phyloP scores from a whole-genome alignment of 35 echinoderm and acorn worm species.

The Apostichopus parvimensis region DNA sequence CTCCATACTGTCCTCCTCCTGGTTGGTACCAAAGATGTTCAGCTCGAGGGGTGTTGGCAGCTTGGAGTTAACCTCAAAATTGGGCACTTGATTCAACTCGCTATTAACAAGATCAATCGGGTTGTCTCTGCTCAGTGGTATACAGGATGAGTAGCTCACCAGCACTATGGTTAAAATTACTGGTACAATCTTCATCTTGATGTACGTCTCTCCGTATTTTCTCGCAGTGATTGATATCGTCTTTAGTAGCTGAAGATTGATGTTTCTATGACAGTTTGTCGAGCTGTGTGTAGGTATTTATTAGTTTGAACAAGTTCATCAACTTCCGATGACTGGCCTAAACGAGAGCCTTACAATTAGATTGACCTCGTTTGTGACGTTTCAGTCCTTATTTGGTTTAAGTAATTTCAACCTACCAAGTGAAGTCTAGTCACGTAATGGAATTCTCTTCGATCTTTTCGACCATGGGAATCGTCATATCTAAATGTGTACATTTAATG shows the following conservation, averaged over 20 bases:
- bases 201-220: neutral
- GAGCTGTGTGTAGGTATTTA: neutral
- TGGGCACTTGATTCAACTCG: neutral
- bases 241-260: neutral
- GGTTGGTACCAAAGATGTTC: conserved; percentile 28
- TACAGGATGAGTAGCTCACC: neutral
- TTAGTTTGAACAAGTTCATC: neutral
- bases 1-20: conserved; percentile 62
- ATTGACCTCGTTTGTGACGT: neutral
- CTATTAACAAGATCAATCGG: neutral
- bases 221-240: neutral
- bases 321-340: neutral
- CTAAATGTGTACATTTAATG: neutral
- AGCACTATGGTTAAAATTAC: neutral
- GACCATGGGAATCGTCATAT: neutral
- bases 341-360: neutral
- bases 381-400: neutral
- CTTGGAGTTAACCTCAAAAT: conserved; percentile 5
- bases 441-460: neutral
- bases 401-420: neutral
- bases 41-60: conserved; percentile 16
- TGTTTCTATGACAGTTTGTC: neutral
- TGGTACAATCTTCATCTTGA: neutral
- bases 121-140: neutral
- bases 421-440: neutral